Evolutionary conservation across 1,140 invertebrate genomes (phyloP), one percentile per base, ranked within the genome.

Genomic region (Drosophila oshimai): DNA sequence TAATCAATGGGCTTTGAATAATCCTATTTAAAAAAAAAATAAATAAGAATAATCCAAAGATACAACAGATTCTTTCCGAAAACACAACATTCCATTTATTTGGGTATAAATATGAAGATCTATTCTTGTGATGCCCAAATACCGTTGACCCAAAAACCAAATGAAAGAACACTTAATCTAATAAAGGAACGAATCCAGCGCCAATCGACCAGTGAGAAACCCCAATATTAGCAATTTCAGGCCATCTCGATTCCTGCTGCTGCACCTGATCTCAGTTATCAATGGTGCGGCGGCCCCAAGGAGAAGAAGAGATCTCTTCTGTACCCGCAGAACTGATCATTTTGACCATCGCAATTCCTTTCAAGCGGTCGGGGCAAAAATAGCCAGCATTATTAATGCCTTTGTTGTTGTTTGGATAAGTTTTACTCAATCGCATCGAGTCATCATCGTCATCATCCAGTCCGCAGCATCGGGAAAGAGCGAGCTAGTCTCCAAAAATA

Each of bases 381-480:
- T 65, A 65, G 61, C 61, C 61, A 65, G 33, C 61, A 65, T 65
- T 65, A 65, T 50, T 65, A 65, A 64, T 64, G 61, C 58, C 58
- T 64, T 12, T 65, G 61, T 65, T 65, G 58, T 65, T 65, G 61
- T 65, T 65, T 65, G 61, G 58, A 65, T 65, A 65, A 65, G 61
- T 65, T 65, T 65, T 65, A 64, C 61, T 65, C 61, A 65, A 64
- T 65, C 57, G 61, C 57, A 65, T 39, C 61, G 61, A 65, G 60
- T 65, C 61, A 65, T 65, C 61, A 58, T 51, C 45, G 46, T 50
- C 54, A 34, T 26, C 58, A 42, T 60, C 33, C 41, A 29, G 41
- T 26, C 18, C 12, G 39, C 31, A 36, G 42, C 46, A 17, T 39
- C 28, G 22, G 42, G 61, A 39, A 58, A 62, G 61, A 65, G 57